Base-by-base conservation (phyloP, 2,797 vertebrate species). In the Merluccius polli region DNA sequence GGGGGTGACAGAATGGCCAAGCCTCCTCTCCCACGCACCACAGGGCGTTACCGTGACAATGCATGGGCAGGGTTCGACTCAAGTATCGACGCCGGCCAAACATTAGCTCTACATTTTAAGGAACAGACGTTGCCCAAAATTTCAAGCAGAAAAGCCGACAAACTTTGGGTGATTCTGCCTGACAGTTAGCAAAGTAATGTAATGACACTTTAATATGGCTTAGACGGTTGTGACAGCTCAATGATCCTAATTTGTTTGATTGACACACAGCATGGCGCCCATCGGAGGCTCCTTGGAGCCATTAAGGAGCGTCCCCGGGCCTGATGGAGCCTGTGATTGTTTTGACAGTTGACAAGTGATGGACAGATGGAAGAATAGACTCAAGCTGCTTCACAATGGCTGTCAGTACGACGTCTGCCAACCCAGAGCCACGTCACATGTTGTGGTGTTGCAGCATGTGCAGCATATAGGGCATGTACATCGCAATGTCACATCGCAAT, bases 211-310 rank as follows among this genome's bases (percentile, higher is more conserved):
- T 65, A 27, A 65, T 65, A 12, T 12, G 24, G 59, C 59, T 10
- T 3, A 7, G 52, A 12, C 52, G 52, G 48, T n/a, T 4, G 10
- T 65, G 59, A 65, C 59, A 65, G 59, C 59, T 65, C 59, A 65
- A 65, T 65, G 59, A 65, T 65, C 59, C n/a, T 65, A 13, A 65
- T 65, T 65, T 27, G 59, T 27, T 65, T 65, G 59, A 65, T 65
- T 65, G 59, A 65, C 59, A 65, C 59, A 9, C 59, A 27, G 59
- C 59, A 27, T 10, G 21, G 21, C 52, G 52, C n/a, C 48, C 52
- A 2, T 59, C 21, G 0, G 0, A 12, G 15, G 24, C 59, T 27
- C 59, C 59, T 65, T 65, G 59, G 59, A 27, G 10, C 59, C 59
- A 27, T 65, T 65, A 65, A 65, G 59, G 59, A 27, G 59, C 24